Evolutionary conservation across 2,113 vertebrate genomes (phyloP).

Genomic region (Sebastes fasciatus): DNA sequence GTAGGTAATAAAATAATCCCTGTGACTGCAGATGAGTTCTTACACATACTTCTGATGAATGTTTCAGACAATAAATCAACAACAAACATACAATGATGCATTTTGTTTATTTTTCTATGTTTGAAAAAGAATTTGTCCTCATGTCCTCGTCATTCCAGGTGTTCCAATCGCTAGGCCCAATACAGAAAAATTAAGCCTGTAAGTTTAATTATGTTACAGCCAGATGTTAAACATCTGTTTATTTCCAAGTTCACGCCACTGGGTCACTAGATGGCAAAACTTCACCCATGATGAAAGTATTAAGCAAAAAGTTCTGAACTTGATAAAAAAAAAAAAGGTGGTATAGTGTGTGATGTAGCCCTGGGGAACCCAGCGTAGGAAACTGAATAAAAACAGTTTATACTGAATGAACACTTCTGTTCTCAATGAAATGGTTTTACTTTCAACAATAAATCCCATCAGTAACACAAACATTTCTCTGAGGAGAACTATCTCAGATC

Average conservation of each 20-base stretch:
- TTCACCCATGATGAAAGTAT: background rate
- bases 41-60: background rate
- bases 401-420: background rate
- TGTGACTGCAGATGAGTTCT: background rate
- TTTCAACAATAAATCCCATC: constrained; percentile 11
- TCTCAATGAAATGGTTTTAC: constrained; percentile 9
- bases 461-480: constrained; percentile 14
- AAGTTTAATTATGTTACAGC: background rate
- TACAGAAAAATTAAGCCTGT: background rate
- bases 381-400: constrained; percentile 20
- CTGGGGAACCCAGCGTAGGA: background rate
- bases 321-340: constrained; percentile 4
- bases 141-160: constrained; percentile 3
- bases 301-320: background rate
- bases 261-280: background rate
- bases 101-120: constrained; percentile 10
- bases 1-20: background rate
- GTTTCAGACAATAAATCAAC: constrained; percentile 34
- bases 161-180: background rate
- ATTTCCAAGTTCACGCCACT: background rate
- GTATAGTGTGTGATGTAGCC: background rate
- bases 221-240: background rate
- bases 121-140: background rate
- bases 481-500: background rate
- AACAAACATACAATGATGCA: background rate